Conservation (phyloP, 2,113 vertebrate genomes). For the Tachysurus fulvidraco region DNA sequence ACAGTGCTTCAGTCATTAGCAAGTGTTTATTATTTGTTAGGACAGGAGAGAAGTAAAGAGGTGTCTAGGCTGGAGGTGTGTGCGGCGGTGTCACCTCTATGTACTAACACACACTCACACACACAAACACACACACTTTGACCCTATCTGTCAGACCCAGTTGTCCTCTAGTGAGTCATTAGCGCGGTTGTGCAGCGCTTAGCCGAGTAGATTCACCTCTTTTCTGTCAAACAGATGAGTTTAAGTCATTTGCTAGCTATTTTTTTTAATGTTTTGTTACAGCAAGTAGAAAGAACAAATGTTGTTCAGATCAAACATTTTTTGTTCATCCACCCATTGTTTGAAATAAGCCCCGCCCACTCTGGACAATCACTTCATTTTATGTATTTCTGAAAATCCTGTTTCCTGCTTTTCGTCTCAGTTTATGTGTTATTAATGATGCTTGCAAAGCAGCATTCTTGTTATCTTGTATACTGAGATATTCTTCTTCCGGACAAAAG, state of each 20-base stretch:
- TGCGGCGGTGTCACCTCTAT: conserved; percentile 33
- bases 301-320: neutral
- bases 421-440: neutral
- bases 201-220: conserved; percentile 14
- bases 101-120: conserved; percentile 23
- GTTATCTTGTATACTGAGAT: too few relatives aligned
- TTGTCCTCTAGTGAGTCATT: conserved; percentile 19
- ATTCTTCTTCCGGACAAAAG: too few relatives aligned
- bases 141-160: conserved; percentile 21
- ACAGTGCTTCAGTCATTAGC: conserved; percentile 33
- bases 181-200: neutral
- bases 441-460: too few relatives aligned
- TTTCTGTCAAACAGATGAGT: neutral
- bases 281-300: neutral
- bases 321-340: neutral
- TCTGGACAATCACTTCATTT: neutral
- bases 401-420: neutral
- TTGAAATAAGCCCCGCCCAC: neutral
- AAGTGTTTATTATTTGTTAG: conserved; percentile 43
- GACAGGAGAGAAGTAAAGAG: neutral
- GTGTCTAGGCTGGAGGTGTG: neutral
- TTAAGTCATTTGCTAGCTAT: neutral
- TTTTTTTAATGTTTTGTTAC: neutral
- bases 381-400: too few relatives aligned
- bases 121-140: conserved; percentile 12